Base-by-base conservation (phyloP, 2,797 vertebrate species). In the Crocodylus rhombifer region DNA sequence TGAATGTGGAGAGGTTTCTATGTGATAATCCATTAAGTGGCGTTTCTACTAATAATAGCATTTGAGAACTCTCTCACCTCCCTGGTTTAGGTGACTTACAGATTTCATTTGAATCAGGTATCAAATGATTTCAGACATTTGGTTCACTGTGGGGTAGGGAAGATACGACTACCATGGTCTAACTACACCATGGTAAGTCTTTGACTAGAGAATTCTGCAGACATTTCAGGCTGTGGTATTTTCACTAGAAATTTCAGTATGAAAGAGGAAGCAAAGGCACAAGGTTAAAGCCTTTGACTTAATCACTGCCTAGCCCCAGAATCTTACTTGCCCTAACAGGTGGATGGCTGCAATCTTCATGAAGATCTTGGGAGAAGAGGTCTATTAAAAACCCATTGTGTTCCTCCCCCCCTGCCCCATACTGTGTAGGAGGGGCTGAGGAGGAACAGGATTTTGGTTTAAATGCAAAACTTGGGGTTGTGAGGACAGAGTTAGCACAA, bases 191-290 rank as follows among this genome's bases (percentile, higher is more conserved):
- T 5, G 14, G 5, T 10, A 74, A 57, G 61, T 55, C 81, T 82
- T 88, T 63, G 79, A 14, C 3, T 21, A 1, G 16, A 4, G 4
- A 1, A 14, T 5, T 26, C 92, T 64, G 78, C 73, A 20, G 7
- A 71, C 25, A 23, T 71, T 71, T 25, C 67, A 14, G 25, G 33
- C 23, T 8, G 12, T 42, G 23, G 33, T 4, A 14, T 36, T 6
- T 36, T 71, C 33, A 5, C 5, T 42, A 42, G 21, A 36, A 62
- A 55, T 0, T 12, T 42, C 77, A 86, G 67, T 20, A 42, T 42
- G 13, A 7, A 36, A 87, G 93, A 95, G 94, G 95, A 95, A 97
- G 93, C 61, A 42, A 58, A 55, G 88, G 89, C 63, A 86, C 56
- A 73, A 90, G 80, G 82, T 26, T 0, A 36, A 89, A 78, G 87